phyloP scores from a whole-genome alignment of 2,888 invertebrate species.

The Endomychus coccineus region DNA sequence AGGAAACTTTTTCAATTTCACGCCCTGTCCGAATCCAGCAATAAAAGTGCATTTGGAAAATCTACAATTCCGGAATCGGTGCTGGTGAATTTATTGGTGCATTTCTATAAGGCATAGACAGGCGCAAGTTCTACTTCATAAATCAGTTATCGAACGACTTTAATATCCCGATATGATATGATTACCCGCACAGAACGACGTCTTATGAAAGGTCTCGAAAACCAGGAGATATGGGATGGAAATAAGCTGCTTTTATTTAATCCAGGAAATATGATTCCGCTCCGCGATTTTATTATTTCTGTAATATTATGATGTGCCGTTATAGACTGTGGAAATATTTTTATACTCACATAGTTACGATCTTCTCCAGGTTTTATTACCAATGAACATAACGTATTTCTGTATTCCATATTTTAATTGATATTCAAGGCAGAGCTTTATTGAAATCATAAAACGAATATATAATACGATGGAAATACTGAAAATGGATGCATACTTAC shows the following conservation, averaged over 20 bases:
- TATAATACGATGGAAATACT: no score
- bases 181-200: constrained; percentile 28
- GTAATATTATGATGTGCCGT: no score
- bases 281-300: constrained; percentile 5
- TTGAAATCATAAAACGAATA: no score
- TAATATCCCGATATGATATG: constrained; percentile 39
- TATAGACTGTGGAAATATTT: no score
- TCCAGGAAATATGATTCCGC: constrained; percentile 9
- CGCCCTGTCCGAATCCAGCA: constrained; percentile 38
- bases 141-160: constrained; percentile 37
- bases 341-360: no score
- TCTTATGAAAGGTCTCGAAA: constrained; percentile 10
- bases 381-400: no score
- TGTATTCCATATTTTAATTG: no score
- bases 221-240: constrained; percentile 7
- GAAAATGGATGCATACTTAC: no score
- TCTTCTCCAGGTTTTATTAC: no score
- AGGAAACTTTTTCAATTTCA: constrained; percentile 44
- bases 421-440: no score
- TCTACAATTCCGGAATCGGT: constrained; percentile 33
- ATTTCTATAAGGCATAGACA: constrained; percentile 37
- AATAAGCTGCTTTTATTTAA: constrained; percentile 11
- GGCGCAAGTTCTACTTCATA: constrained; percentile 30
- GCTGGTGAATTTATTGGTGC: constrained; percentile 24
- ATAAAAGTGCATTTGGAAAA: constrained; percentile 40